Evolutionary conservation across 2,797 vertebrate species (phyloP).

Genomic region (Lepus townsendii): DNA sequence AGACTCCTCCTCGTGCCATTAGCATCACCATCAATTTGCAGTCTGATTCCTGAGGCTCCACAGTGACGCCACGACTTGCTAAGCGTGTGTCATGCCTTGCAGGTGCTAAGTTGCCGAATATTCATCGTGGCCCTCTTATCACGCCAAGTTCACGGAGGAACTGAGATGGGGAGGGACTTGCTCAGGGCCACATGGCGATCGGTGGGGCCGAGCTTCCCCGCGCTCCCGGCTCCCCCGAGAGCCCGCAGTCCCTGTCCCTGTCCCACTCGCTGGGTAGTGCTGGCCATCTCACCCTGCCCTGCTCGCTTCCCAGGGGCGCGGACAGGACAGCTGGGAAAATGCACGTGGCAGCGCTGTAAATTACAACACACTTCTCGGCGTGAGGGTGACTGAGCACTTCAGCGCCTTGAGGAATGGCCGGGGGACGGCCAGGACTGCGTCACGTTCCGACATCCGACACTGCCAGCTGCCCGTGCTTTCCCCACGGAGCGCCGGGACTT

Average conservation of each 20-base stretch:
- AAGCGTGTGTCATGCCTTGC: not conserved
- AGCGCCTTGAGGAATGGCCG: conserved; percentile 22
- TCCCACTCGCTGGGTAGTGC: no score
- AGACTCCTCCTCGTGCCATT: not conserved
- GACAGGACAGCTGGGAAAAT: not conserved
- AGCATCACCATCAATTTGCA: not conserved
- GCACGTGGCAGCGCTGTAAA: not conserved
- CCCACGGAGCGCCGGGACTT: conserved; percentile 31
- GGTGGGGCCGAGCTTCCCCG: not conserved
- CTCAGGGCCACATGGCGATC: conserved; percentile 7
- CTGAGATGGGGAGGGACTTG: not conserved
- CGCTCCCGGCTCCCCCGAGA: no score
- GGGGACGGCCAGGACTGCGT: not conserved
- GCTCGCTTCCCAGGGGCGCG: not conserved
- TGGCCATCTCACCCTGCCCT: not conserved
- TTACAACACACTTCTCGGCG: not conserved
- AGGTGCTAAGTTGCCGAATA: not conserved
- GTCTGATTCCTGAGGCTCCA: not conserved
- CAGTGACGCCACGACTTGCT: not conserved
- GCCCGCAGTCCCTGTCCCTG: no score
- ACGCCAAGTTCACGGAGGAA: conserved; percentile 14
- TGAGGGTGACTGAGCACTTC: not conserved
- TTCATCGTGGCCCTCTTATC: not conserved
- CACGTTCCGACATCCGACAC: not conserved
- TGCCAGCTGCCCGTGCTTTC: conserved; percentile 13